These are phyloP conservation scores for Drosophila ezoana DNA, from an alignment of 2,888 invertebrate species.

Conservation along the genomic window DNA sequence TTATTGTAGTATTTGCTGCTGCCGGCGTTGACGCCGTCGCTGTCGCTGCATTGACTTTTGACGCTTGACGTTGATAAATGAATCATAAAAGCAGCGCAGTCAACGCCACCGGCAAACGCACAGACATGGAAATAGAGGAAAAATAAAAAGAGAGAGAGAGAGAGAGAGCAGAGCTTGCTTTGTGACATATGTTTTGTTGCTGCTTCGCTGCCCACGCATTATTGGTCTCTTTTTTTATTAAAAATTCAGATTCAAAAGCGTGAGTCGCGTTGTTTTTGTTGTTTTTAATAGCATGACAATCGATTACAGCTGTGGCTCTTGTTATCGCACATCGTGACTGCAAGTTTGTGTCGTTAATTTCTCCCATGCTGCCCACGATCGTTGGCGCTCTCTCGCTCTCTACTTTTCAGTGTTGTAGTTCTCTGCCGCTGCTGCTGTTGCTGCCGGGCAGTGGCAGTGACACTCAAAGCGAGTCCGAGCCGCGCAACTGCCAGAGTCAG, in stretches of 20 bases:
- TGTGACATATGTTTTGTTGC: constrained; percentile 37
- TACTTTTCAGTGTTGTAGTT: constrained; percentile 5
- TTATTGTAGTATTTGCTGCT: constrained; percentile 34
- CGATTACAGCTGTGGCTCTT: constrained; percentile 67
- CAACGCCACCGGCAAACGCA: constrained; percentile 50
- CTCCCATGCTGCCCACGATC: constrained; percentile 44
- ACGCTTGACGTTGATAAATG: constrained; percentile 80
- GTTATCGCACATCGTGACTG: constrained; percentile 45
- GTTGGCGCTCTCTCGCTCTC: constrained; percentile 12
- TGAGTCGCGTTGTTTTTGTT: constrained; percentile 33
- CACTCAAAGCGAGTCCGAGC: constrained; percentile 62
- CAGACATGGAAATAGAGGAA: constrained; percentile 10
- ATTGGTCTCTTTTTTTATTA: constrained; percentile 29
- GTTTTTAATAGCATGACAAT: constrained; percentile 46
- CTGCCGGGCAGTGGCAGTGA: constrained; percentile 71
- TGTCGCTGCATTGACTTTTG: constrained; percentile 73
- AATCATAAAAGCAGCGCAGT: constrained; percentile 76
- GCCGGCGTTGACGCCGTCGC: constrained; percentile 39
- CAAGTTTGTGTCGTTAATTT: constrained; percentile 29
- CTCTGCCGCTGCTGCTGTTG: constrained; percentile 20
- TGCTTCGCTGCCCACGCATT: constrained; percentile 30
- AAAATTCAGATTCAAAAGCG: constrained; percentile 36
- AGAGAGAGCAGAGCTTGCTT: background rate
- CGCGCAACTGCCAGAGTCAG: constrained; percentile 54
- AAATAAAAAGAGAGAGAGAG: constrained; percentile 3